Conservation (phyloP, 1,140 invertebrate species). For the Pachyrhynchus sulphureomaculatus region DNA sequence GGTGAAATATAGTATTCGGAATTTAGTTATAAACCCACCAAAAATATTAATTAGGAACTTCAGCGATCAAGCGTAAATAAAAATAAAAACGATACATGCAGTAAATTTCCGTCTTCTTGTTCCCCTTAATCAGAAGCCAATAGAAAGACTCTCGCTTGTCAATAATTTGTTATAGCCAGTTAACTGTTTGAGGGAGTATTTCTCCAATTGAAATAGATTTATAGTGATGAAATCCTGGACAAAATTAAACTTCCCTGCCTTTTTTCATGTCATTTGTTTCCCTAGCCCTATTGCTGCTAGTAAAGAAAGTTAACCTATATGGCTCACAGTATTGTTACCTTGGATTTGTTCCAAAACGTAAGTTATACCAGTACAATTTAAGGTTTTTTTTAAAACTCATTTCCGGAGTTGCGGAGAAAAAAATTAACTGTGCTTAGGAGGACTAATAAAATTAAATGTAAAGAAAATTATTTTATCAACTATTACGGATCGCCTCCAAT, state of each 20-base stretch:
- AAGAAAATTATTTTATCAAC: too few species aligned
- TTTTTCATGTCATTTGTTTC: conserved; percentile 39
- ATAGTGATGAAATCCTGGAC: conserved; percentile 47
- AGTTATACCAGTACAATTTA: too few species aligned
- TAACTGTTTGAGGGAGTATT: conserved; percentile 33
- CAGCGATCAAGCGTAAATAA: too few species aligned
- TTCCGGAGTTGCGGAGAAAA: too few species aligned
- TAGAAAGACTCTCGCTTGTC: conserved; percentile 12
- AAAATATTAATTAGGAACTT: too few species aligned
- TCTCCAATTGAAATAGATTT: conserved; percentile 45
- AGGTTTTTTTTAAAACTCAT: too few species aligned
- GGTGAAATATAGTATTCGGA: too few species aligned
- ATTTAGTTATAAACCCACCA: too few species aligned
- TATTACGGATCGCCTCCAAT: too few species aligned
- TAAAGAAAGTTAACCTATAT: conserved; percentile 7
- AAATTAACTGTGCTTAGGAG: too few species aligned
- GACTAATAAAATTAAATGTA: too few species aligned
- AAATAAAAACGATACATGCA: background rate
- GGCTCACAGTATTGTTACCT: background rate
- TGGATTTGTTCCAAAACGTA: too few species aligned
- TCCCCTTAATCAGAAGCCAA: conserved; percentile 27
- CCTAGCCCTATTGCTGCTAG: conserved; percentile 1
- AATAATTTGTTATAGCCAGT: conserved; percentile 41
- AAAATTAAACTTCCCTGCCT: conserved; percentile 46
- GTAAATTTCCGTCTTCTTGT: conserved; percentile 4